These are phyloP conservation scores for Scaptodrosophila latifasciaeformis DNA, from an alignment of 2,888 invertebrate species.

Conservation along the genomic window DNA sequence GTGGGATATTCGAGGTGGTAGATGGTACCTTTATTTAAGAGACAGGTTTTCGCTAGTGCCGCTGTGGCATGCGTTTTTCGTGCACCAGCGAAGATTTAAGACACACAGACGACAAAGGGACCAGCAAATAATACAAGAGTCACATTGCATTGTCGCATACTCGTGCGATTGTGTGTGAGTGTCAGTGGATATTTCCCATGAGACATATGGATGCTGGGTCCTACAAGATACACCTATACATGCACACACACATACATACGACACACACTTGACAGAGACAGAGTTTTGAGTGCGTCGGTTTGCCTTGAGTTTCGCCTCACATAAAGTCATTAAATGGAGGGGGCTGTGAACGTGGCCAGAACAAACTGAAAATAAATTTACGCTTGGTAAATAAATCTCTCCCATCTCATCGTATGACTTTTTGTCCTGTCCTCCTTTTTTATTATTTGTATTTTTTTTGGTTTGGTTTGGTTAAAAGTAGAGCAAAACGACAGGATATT, in stretches of 20 bases:
- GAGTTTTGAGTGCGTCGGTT: no score
- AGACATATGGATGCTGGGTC: no score
- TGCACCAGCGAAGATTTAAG: conserved; percentile 23
- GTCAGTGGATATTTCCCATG: no score
- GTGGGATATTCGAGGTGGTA: not conserved
- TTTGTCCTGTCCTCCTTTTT: not conserved
- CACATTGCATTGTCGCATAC: not conserved
- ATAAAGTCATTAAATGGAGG: conserved; percentile 62
- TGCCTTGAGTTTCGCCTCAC: conserved; percentile 22
- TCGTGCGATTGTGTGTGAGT: not conserved
- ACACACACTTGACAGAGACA: no score
- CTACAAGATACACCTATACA: no score
- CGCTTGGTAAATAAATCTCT: conserved; percentile 65
- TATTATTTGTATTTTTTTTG: not conserved
- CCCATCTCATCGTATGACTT: not conserved
- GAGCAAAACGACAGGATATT: conserved; percentile 35
- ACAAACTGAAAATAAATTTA: conserved; percentile 61
- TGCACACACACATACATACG: no score
- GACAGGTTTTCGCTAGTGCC: conserved; percentile 12
- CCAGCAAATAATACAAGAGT: not conserved
- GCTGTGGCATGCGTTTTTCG: conserved; percentile 19
- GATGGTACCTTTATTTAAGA: conserved; percentile 51
- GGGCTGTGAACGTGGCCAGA: no score
- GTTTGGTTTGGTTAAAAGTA: no score
- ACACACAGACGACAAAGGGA: conserved; percentile 2